phyloP scores from a whole-genome alignment of 1,140 invertebrate genomes.

The Drosophila leontia region DNA sequence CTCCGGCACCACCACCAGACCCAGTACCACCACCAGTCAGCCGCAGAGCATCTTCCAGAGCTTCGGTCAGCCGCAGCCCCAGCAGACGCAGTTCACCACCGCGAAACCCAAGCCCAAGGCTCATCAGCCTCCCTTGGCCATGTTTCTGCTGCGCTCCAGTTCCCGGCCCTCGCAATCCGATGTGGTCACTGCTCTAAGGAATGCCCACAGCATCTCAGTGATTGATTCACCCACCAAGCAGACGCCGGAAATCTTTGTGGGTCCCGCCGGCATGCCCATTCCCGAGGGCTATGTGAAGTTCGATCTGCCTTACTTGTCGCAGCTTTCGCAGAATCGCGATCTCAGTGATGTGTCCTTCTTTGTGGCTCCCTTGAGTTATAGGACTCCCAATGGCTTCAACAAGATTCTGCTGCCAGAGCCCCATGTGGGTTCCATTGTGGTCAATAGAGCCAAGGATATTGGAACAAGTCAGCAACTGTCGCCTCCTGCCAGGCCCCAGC shows the following conservation, averaged over 20 bases:
- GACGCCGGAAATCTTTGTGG: conserved; percentile 91
- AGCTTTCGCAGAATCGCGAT: conserved; percentile 89
- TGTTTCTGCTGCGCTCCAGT: conserved; percentile 88
- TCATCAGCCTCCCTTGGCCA: conserved; percentile 92
- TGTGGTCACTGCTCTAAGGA: conserved; percentile 89
- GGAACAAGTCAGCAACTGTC: conserved; percentile 31
- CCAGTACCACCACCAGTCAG: conserved; percentile 84
- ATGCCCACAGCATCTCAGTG: conserved; percentile 90
- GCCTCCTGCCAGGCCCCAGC: conserved; percentile 48
- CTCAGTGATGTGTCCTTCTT: conserved; percentile 92
- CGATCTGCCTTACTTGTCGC: conserved; percentile 92
- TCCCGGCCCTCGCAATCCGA: conserved; percentile 88
- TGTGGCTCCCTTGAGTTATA: conserved; percentile 92
- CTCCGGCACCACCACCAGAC: conserved; percentile 53
- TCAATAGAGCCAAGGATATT: conserved; percentile 85
- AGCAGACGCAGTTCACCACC: conserved; percentile 59
- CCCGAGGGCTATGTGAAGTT: conserved; percentile 91
- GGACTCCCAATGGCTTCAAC: conserved; percentile 91
- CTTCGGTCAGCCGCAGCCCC: conserved; percentile 46
- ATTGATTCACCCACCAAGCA: conserved; percentile 89
- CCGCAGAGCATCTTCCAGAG: conserved; percentile 85
- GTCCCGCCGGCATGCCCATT: conserved; percentile 89
- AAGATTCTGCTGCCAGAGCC: conserved; percentile 93
- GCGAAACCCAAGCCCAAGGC: conserved; percentile 87
- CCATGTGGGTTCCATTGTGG: conserved; percentile 93